Evolutionary conservation across 1,140 invertebrate genomes (phyloP).

Genomic region (Pseudomyrmex sp.): DNA sequence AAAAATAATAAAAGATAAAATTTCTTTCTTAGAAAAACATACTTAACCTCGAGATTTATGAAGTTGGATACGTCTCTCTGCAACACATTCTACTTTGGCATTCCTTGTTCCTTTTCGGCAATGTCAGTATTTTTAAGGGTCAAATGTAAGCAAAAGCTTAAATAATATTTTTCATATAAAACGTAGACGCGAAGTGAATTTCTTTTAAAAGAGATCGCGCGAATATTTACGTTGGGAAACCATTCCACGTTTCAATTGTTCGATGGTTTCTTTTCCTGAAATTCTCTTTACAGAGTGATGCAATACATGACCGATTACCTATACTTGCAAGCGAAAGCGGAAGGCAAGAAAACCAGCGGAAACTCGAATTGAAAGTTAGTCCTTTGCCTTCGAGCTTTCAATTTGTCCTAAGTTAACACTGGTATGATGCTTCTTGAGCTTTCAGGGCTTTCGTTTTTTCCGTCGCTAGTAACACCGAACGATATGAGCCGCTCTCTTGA

Average conservation of each 20-base stretch:
- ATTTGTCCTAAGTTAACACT: slow-evolving; percentile 76
- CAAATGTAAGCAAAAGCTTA: not conserved
- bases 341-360: slow-evolving; percentile 26
- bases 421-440: slow-evolving; percentile 28
- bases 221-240: not conserved
- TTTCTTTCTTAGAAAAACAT: not conserved
- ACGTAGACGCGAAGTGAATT: not conserved
- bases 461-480: not conserved
- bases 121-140: not conserved
- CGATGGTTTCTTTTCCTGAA: not conserved
- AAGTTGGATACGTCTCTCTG: not conserved
- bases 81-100: too few species aligned
- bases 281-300: not conserved
- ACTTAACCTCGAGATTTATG: not conserved
- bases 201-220: not conserved
- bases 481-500: slow-evolving; percentile 3
- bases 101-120: not conserved
- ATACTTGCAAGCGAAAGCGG: slow-evolving; percentile 37
- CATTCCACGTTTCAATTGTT: slow-evolving; percentile 1
- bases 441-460: slow-evolving; percentile 57
- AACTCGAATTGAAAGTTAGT: slow-evolving; percentile 67
- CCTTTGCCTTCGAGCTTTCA: slow-evolving; percentile 65
- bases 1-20: not conserved
- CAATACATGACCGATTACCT: slow-evolving; percentile 11
- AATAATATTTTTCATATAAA: slow-evolving; percentile 1